Percentiles rank a stretch among this genome's conserved stretches.
Conservation (phyloP, 2,797 vertebrate species). For the Hyperoplus lanceolatus region DNA sequence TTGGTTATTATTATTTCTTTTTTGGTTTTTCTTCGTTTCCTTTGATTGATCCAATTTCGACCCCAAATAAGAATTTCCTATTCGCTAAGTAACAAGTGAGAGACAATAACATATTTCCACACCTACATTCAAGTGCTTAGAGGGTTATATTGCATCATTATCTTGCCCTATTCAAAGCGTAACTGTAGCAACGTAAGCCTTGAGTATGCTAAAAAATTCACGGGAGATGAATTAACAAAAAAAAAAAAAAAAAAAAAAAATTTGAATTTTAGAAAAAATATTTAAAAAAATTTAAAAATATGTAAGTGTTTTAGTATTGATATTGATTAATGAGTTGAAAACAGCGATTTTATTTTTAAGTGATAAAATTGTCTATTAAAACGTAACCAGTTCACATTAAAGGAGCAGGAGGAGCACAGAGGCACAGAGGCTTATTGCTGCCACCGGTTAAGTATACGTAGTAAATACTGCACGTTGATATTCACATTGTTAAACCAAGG, state of each 20-base stretch:
- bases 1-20: slow-evolving; percentile 21
- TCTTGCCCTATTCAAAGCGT: slow-evolving; percentile 22
- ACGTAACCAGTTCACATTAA: slow-evolving; percentile 60
- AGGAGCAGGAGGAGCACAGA: slow-evolving; percentile 68
- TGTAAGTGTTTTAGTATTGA: slow-evolving; percentile 23
- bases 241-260: too few relatives aligned
- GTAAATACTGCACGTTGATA: slow-evolving; percentile 57
- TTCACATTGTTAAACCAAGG: slow-evolving; percentile 47
- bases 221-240: too few relatives aligned
- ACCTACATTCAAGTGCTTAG: slow-evolving; percentile 72
- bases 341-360: slow-evolving; percentile 33
- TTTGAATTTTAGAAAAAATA: too few relatives aligned
- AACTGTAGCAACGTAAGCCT: slow-evolving; percentile 9
- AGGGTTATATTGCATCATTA: slow-evolving; percentile 70
- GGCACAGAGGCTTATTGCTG: slow-evolving; percentile 82
- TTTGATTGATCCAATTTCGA: slow-evolving; percentile 34
- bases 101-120: slow-evolving; percentile 53
- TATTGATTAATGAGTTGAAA: slow-evolving; percentile 35
- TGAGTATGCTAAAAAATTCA: too few relatives aligned
- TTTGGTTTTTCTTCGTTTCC: slow-evolving; percentile 40
- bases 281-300: slow-evolving; percentile 26
- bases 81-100: slow-evolving; percentile 22
- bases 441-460: slow-evolving; percentile 41
- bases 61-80: slow-evolving; percentile 4
- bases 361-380: slow-evolving; percentile 40